Evolutionary conservation across 2,113 vertebrate genomes (phyloP).

Genomic region (Cyrtonyx montezumae): DNA sequence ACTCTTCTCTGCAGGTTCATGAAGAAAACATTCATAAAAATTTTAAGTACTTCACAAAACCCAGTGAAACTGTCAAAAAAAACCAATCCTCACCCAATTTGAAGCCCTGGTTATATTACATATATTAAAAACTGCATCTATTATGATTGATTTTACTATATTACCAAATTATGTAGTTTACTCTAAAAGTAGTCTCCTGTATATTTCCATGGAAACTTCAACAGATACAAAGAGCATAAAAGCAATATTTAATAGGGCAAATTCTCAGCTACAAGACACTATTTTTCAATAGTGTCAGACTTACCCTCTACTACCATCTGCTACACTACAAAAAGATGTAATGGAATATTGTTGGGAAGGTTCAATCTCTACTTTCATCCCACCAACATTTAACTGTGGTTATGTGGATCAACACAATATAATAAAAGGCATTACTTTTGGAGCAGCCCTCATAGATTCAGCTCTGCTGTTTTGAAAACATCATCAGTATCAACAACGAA

Average conservation of each 20-base stretch:
- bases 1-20: background rate
- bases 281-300: background rate
- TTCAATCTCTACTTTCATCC: background rate
- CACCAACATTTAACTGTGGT: too few relatives aligned
- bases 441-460: background rate
- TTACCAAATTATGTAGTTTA: background rate
- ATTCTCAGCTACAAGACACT: background rate
- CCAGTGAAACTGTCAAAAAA: background rate
- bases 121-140: background rate
- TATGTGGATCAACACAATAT: too few relatives aligned
- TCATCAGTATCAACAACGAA: background rate
- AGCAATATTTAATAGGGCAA: background rate
- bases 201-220: background rate
- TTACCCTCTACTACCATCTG: background rate
- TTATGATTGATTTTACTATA: background rate
- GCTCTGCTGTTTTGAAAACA: background rate
- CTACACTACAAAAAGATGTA: background rate
- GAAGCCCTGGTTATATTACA: background rate
- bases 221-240: background rate
- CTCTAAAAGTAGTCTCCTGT: background rate
- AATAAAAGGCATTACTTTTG: background rate
- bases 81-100: background rate
- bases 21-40: background rate
- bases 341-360: background rate
- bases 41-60: background rate